phyloP scores from a whole-genome alignment of 1,140 invertebrate species.

The Drosophila sproati region DNA sequence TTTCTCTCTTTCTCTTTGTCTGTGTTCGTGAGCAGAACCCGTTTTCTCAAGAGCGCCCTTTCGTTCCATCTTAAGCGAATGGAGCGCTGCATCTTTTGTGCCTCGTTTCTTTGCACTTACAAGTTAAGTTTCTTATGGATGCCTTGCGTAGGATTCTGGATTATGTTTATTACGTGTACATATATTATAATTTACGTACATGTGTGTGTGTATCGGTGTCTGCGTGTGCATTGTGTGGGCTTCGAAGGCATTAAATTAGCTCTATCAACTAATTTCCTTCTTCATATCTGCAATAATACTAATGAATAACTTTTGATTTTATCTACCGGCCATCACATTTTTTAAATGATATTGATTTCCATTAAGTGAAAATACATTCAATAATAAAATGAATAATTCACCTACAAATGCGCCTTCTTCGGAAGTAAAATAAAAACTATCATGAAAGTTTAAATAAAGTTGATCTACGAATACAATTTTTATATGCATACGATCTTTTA shows the following conservation, averaged over 20 bases:
- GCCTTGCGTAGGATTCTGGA: constrained; percentile 22
- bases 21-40: constrained; percentile 39
- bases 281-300: constrained; percentile 8
- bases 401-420: too few species aligned
- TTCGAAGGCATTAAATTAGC: not conserved
- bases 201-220: not conserved
- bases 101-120: constrained; percentile 59
- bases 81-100: constrained; percentile 60
- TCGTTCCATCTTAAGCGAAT: constrained; percentile 53
- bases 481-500: too few species aligned
- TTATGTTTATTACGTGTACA: not conserved
- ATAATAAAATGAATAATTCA: too few species aligned
- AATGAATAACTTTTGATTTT: not conserved
- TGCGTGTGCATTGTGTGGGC: constrained; percentile 7
- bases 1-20: not conserved
- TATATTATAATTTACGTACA: not conserved
- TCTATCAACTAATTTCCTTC: not conserved
- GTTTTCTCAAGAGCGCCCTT: constrained; percentile 67
- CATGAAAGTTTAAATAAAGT: too few species aligned
- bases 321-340: not conserved
- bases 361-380: too few species aligned
- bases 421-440: too few species aligned
- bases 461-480: too few species aligned
- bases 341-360: not conserved
- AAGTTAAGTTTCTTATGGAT: constrained; percentile 26